Evolutionary conservation across 1,140 invertebrate species (phyloP), one percentile per base, ranked within the genome.

Genomic region (Drosophila lacteicornis): DNA sequence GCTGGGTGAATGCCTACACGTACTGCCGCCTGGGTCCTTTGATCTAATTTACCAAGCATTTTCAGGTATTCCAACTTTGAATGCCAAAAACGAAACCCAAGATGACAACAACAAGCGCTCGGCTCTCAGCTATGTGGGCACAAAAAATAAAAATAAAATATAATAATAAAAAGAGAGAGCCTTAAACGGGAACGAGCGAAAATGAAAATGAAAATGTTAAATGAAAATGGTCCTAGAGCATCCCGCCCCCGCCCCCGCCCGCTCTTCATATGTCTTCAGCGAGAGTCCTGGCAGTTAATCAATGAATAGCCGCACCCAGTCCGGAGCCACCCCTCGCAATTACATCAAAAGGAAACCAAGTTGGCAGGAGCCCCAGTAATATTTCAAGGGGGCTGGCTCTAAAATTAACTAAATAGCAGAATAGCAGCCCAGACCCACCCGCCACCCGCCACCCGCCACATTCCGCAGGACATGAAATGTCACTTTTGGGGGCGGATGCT

Each of bases 31-130:
- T 55, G 40, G 73, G 73, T 69, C 78, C 85, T 88, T 88, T 88
- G 85, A 88, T 88, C 85, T 88, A 90, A 88, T 90, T 88, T 88
- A 81, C 62, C 85, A 82, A 82, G 75, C 81, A 88, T 88, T 88
- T 90, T 85, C 85, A 88, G 85, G 85, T 88, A 88, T 88, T 88
- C 80, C 81, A 76, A 75, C 84, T 87, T 88, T 83, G 83, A 87
- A 86, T 85, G 84, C 83, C 80, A 74, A 56, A 59, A 77, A 67
- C 65, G 78, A 78, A 78, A 74, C 71, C 77, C 84, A 80, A 76
- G 80, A 82, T 70, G 66, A 83, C 76, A 84, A 74, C 73, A 79
- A 68, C 46, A 83, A 17, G 17, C 33, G 13, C 5, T 11, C 11
- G n/a, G n/a, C 49, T 36, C 49, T 19, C 17, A 40, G 53, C 53